Conservation (phyloP, 2,888 invertebrate species). For the Watsonalla cultraria region DNA sequence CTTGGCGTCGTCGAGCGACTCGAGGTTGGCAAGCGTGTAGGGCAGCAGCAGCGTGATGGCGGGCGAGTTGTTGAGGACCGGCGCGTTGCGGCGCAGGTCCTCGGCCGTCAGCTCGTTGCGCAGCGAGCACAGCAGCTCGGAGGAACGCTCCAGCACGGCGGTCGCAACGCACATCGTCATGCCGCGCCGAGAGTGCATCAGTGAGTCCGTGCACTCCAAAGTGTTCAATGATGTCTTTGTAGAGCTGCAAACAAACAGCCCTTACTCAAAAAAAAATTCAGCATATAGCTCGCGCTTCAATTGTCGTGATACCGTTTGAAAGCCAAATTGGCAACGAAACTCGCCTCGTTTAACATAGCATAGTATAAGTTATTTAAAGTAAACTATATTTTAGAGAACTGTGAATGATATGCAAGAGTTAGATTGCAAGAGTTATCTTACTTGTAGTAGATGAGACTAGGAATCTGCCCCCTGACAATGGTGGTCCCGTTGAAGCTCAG, state of each 20-base stretch:
- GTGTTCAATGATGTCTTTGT: constrained; percentile 32
- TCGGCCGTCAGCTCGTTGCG: constrained; percentile 82
- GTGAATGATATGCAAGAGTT: too few relatives aligned
- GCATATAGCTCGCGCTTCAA: too few relatives aligned
- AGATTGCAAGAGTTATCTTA: constrained; percentile 50
- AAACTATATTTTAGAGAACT: too few relatives aligned
- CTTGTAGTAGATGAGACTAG: constrained; percentile 94
- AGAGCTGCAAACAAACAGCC: constrained; percentile 21
- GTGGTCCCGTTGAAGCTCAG: constrained; percentile 98
- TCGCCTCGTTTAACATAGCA: too few relatives aligned
- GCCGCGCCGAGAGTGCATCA: constrained; percentile 44
- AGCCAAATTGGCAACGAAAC: too few relatives aligned
- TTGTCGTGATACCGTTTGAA: too few relatives aligned
- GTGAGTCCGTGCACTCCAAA: constrained; percentile 42
- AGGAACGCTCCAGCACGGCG: constrained; percentile 86
- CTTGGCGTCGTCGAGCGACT: constrained; percentile 89
- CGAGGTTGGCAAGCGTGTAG: constrained; percentile 90
- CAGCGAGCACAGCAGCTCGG: constrained; percentile 86
- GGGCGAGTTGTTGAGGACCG: constrained; percentile 61
- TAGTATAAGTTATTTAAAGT: too few relatives aligned
- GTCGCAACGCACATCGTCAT: constrained; percentile 86
- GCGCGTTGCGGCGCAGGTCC: constrained; percentile 51
- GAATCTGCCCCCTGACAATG: constrained; percentile 95
- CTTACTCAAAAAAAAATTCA: too few relatives aligned
- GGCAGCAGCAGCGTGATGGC: constrained; percentile 89